Percentiles rank a stretch among this genome's conserved stretches.
Evolutionary conservation across 2,888 invertebrate genomes (phyloP).

Genomic region (Drosophila testacea): DNA sequence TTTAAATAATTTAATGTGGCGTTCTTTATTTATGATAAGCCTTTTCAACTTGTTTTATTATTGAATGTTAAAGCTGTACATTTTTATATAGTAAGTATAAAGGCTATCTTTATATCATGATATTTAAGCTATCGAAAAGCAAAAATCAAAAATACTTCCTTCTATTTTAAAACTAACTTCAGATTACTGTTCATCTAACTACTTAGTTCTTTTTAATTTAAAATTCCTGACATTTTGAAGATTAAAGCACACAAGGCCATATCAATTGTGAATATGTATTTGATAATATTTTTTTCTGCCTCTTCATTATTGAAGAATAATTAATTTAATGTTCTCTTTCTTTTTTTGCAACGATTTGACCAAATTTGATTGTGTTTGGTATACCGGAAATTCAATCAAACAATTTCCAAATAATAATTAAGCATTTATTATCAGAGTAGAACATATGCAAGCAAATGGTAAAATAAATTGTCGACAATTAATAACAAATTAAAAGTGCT

Average conservation of each 20-base stretch:
- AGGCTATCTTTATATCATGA: no score
- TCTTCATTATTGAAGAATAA: background rate
- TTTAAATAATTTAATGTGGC: no score
- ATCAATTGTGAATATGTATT: background rate
- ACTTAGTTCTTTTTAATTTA: background rate
- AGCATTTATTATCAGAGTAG: background rate
- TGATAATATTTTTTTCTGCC: background rate
- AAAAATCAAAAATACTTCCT: no score
- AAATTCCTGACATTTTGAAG: background rate
- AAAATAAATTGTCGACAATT: conserved; percentile 39
- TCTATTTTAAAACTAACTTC: no score
- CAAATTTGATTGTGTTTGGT: background rate
- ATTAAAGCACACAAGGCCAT: no score
- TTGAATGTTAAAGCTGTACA: no score
- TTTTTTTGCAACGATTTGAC: background rate
- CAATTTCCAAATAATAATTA: conserved; percentile 6
- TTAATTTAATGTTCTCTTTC: background rate
- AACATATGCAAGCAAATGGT: background rate
- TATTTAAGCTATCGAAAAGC: no score
- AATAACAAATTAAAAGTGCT: conserved; percentile 48
- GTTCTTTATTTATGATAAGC: no score
- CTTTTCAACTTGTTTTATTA: no score
- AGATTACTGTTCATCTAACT: no score
- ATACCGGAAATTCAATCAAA: conserved; percentile 10
- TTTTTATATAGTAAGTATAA: no score